Evolutionary conservation across 2,113 vertebrate species (phyloP), one percentile per base, ranked within the genome.

Genomic region (Pholis gunnellus): DNA sequence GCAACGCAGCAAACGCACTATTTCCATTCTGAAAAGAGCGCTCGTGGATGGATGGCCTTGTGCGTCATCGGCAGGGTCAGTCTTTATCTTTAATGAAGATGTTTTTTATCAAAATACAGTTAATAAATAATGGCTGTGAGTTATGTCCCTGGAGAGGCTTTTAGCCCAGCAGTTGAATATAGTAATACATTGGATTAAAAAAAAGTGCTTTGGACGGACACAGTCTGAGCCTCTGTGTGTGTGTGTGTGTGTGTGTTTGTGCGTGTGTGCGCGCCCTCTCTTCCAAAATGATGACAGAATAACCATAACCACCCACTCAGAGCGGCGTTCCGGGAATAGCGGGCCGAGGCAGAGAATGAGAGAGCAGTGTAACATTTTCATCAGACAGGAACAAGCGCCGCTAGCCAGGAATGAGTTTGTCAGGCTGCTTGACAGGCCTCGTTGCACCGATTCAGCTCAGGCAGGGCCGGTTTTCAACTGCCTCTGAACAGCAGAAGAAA

Each of bases 361-460:
- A 89, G 85, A 91, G 83, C 88, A 73, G 79, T 79, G 87, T 91
- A 93, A 92, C 91, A 90, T 94, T 94, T 94, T 91, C 93, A 91
- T 91, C 88, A 94, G 93, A 91, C 89, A 92, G 90, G 88, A 93
- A 88, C 90, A 89, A 91, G 91, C 38, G 75, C 87, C 76, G 84
- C 83, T 15, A 77, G 89, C 92, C 75, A 87, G 82, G 88, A 90
- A 90, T 82, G 89, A 91, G 89, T 92, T 89, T 92, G 89, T 94
- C 91, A 92, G 88, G 81, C 88, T 65, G 84, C 81, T 82, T 90
- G 93, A 92, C 88, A 92, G 91, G 79, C 77, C 83, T 78, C 46
- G 81, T 59, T 89, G 89, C 84, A 78, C 84, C 13, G 48, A 65
- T 83, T 82, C 67, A 76, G 82, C 84, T 72, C 86, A 44, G 70